Evolutionary conservation across 2,888 invertebrate genomes (phyloP).

Genomic region (Chamaedrilus cognettii): DNA sequence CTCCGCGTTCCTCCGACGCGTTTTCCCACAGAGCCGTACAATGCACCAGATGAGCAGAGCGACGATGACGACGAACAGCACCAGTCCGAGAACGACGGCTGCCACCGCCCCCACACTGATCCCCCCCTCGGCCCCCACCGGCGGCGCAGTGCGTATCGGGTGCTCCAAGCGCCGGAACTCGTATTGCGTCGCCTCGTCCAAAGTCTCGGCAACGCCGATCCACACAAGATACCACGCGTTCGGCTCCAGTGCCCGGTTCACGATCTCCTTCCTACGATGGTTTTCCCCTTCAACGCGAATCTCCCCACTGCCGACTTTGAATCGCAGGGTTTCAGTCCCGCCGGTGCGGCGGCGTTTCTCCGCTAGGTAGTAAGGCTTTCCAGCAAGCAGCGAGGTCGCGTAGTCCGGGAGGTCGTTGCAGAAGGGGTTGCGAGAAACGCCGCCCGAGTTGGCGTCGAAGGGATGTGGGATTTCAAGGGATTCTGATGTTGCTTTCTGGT

Average conservation of each 20-base stretch:
- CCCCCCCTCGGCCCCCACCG: not conserved
- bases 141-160: not conserved
- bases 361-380: not conserved
- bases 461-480: too few species aligned
- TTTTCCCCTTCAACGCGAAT: too few species aligned
- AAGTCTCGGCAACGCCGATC: not conserved
- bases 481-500: too few species aligned
- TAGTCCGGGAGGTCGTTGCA: too few species aligned
- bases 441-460: too few species aligned
- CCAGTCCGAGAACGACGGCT: slow-evolving; percentile 6
- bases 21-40: not conserved
- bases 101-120: slow-evolving; percentile 5
- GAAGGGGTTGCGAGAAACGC: too few species aligned
- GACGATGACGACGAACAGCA: not conserved
- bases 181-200: not conserved
- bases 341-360: not conserved
- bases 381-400: too few species aligned
- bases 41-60: not conserved
- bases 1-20: not conserved
- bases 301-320: too few species aligned
- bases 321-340: not conserved
- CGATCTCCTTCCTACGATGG: not conserved
- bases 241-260: not conserved
- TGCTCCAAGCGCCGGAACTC: not conserved
- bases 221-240: not conserved